These are phyloP conservation scores for Leuciscus waleckii DNA, from an alignment of 2,797 vertebrate species.

Conservation along the genomic window DNA sequence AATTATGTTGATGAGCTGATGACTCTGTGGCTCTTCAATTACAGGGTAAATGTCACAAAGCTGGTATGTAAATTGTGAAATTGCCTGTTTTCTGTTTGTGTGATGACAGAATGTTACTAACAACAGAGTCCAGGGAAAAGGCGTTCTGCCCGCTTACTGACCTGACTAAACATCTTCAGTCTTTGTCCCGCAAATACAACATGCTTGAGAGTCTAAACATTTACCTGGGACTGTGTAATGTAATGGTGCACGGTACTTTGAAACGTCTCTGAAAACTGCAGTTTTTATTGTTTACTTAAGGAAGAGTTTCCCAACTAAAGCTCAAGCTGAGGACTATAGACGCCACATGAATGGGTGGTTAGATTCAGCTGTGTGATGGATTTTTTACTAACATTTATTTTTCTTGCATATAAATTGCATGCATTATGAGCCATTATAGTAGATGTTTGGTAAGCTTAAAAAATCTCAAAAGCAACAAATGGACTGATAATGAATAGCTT, in stretches of 20 bases:
- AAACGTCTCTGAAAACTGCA: not conserved
- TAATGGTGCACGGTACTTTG: not conserved
- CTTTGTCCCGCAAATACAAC: not conserved
- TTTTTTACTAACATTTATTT: too few species aligned
- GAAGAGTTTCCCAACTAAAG: not conserved
- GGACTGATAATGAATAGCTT: too few species aligned
- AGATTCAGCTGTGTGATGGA: not conserved
- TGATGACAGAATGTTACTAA: not conserved
- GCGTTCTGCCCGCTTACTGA: not conserved
- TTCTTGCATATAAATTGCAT: not conserved
- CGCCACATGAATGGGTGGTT: not conserved
- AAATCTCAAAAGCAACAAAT: too few species aligned
- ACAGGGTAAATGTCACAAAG: slow-evolving; percentile 1
- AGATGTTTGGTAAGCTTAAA: not conserved
- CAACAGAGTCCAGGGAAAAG: not conserved
- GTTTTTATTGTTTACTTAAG: not conserved
- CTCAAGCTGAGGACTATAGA: not conserved
- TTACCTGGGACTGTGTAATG: not conserved
- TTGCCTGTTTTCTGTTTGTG: slow-evolving; percentile 3
- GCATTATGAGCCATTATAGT: not conserved
- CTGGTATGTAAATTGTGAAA: slow-evolving; percentile 11
- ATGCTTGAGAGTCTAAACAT: slow-evolving; percentile 2
- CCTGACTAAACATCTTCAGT: not conserved
- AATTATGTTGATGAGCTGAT: slow-evolving; percentile 3
- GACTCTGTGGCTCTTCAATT: not conserved